These are phyloP conservation scores for Drosophila mayri DNA, from an alignment of 1,140 invertebrate genomes.

Conservation along the genomic window DNA sequence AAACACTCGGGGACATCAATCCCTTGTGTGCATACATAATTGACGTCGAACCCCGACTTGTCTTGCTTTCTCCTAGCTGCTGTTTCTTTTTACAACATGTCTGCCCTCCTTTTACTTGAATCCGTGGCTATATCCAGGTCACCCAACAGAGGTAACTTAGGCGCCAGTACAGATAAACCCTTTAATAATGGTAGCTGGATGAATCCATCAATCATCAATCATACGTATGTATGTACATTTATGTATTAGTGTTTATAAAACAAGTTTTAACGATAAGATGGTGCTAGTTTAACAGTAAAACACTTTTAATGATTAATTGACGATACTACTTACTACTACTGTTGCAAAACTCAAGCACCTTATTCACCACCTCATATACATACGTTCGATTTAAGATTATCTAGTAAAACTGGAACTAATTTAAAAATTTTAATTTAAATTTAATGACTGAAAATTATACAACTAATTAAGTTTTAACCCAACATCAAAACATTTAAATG, in stretches of 20 bases:
- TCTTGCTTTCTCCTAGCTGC: neutral
- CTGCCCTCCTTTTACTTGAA: neutral
- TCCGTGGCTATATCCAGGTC: neutral
- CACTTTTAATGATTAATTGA: neutral
- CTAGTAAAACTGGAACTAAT: no score
- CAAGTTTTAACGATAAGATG: neutral
- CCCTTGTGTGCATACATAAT: constrained; percentile 1
- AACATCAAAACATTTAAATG: no score
- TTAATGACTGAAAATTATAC: no score
- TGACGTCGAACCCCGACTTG: constrained; percentile 5
- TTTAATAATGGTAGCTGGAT: neutral
- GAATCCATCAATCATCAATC: neutral
- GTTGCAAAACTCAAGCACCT: no score
- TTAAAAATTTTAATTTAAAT: no score
- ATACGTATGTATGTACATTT: neutral
- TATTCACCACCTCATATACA: no score
- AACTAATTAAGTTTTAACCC: no score
- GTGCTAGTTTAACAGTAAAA: neutral
- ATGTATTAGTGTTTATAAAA: neutral
- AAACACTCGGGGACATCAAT: constrained; percentile 7
- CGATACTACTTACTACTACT: no score
- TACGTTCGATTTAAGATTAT: no score
- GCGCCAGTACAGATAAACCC: neutral
- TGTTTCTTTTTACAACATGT: neutral
- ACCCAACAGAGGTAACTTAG: neutral